Conservation (phyloP, 1,140 invertebrate species). For the Leguminivora glycinivorella region DNA sequence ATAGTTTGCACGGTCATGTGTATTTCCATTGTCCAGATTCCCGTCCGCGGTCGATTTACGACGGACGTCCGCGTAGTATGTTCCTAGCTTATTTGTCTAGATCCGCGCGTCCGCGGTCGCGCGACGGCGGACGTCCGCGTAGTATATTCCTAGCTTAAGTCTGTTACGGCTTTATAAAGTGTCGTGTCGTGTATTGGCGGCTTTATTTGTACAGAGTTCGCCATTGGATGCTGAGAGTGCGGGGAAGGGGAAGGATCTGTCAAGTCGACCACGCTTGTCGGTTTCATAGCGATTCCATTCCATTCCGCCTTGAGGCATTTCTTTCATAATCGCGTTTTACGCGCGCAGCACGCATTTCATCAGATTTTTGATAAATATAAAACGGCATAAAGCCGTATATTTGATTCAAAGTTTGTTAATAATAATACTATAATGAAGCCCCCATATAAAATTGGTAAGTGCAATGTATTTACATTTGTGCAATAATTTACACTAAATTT, state of each 20-base stretch:
- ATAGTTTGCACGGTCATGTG: too few species aligned
- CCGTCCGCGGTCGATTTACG: too few species aligned
- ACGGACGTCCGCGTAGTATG: too few species aligned
- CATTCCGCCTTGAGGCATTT: not conserved
- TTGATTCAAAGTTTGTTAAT: not conserved
- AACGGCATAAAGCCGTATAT: not conserved
- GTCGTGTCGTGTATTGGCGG: not conserved
- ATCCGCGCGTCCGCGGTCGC: too few species aligned
- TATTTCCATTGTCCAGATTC: too few species aligned
- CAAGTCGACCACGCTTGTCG: not conserved
- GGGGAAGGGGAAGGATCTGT: not conserved
- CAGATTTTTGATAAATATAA: constrained; percentile 8
- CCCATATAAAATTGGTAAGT: constrained; percentile 67
- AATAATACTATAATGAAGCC: constrained; percentile 58
- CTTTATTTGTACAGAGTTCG: not conserved
- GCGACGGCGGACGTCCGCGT: too few species aligned
- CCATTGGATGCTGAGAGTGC: not conserved
- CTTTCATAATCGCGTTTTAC: constrained; percentile 2
- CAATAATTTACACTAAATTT: constrained; percentile 20
- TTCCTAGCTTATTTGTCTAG: too few species aligned
- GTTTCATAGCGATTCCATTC: not conserved
- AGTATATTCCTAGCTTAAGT: too few species aligned
- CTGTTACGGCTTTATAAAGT: too few species aligned
- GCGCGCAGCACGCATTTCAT: constrained; percentile 16
- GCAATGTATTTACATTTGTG: constrained; percentile 22